Percentiles rank a stretch among this genome's conserved stretches.
These are phyloP conservation scores for Troides helena DNA, from an alignment of 2,888 invertebrate species.

Conservation along the genomic window DNA sequence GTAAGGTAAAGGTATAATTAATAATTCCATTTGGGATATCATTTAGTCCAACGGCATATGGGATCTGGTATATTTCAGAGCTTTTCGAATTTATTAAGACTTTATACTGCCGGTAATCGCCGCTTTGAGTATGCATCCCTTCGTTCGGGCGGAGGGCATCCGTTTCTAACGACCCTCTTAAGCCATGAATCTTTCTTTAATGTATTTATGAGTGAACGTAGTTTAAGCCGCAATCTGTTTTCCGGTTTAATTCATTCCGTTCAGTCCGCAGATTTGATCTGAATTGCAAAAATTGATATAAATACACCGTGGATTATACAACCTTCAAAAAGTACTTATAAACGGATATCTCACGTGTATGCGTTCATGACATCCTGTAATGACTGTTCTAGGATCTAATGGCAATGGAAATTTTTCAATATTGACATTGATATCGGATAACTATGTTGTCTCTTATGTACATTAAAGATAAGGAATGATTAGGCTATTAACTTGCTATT, in stretches of 20 bases:
- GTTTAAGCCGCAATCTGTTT: constrained; percentile 53
- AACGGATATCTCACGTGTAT: background rate
- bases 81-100: constrained; percentile 24
- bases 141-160: constrained; percentile 18
- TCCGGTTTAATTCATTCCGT: constrained; percentile 17
- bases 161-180: constrained; percentile 28
- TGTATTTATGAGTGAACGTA: constrained; percentile 61
- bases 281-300: constrained; percentile 2
- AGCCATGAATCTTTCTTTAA: constrained; percentile 60
- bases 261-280: constrained; percentile 9
- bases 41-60: constrained; percentile 12
- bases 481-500: too few species aligned
- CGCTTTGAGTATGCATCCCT: constrained; percentile 22
- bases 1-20: background rate
- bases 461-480: too few species aligned
- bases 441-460: too few species aligned
- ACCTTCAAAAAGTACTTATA: background rate
- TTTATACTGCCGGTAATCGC: constrained; percentile 20
- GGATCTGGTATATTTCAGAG: constrained; percentile 1
- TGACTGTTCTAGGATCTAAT: too few species aligned
- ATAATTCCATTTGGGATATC: background rate
- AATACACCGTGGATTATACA: background rate
- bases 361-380: background rate
- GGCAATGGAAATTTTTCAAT: too few species aligned
- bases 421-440: too few species aligned